Base-by-base conservation (phyloP, 2,888 invertebrate genomes). In the Trachelus tabidus region DNA sequence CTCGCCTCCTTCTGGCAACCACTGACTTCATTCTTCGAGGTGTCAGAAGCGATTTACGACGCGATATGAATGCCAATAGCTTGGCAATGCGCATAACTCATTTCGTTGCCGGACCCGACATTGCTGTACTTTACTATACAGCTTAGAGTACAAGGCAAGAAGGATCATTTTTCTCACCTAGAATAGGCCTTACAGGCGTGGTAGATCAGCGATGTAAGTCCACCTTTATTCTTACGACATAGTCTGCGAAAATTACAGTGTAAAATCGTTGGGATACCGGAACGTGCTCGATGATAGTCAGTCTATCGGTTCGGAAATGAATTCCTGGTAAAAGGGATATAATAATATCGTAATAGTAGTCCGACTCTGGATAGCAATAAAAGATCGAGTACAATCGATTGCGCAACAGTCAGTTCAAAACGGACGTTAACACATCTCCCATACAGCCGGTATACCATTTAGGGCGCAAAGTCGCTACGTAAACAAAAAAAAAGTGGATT, bases 31-130 rank as follows among this genome's bases (percentile, higher is more conserved):
- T 89, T 89, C 88, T 83, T 81, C 82, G 80, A 81, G 85, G 86
- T 85, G 86, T 85, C 86, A 82, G 81, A 80, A 81, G 84, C 86
- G 86, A 89, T 89, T 88, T 89, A 89, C 86, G 88, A 85, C 84
- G 82, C 84, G 84, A 87, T 86, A 83, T 73, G 71, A 69, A 40
- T 71, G 71, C 74, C 34, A 34, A 12, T 34, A n/a, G 74, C 74
- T 71, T 74, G 34, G 74, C 74, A 34, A 35, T 74, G 37, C 74
- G 74, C 74, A 74, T 74, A 74, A 74, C n/a, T 74, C 74, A 74
- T 74, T 74, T 34, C 74, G 56, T 56, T 56, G 56, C 56, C 56
- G 56, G 56, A 56, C 56, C 23, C 56, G 56, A 56, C 56, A 56
- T 56, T 56, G 56, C 56, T 56, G 56, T 56, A 23, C 56, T 23